Conservation (phyloP, 2,797 vertebrate species). For the Carduelis carduelis region DNA sequence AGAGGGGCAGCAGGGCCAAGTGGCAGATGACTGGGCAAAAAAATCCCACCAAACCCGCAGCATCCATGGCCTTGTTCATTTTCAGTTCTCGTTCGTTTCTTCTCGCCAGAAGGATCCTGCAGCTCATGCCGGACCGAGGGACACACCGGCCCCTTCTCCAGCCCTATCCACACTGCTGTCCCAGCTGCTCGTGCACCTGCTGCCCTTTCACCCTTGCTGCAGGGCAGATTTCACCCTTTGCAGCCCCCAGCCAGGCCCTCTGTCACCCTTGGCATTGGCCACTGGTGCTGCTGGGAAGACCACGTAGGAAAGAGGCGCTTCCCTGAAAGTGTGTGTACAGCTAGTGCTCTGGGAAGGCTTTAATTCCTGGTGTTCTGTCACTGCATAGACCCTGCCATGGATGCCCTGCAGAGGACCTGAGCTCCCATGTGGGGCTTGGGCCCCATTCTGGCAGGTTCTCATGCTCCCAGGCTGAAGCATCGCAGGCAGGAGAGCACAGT, state of each 20-base stretch:
- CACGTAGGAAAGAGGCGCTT: rapidly evolving
- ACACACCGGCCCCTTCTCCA: neutral
- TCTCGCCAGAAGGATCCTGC: neutral
- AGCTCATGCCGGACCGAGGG: rapidly evolving
- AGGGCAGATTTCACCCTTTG: neutral
- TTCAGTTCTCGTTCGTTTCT: neutral
- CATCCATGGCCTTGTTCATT: slow-evolving; percentile 22
- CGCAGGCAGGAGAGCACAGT: neutral
- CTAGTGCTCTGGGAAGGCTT: neutral
- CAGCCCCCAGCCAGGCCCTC: neutral
- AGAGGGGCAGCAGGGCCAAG: slow-evolving; percentile 24
- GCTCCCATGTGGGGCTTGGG: rapidly evolving
- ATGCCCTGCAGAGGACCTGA: neutral
- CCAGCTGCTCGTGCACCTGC: neutral
- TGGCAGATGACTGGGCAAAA: slow-evolving; percentile 67
- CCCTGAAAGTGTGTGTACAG: rapidly evolving
- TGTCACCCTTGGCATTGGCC: neutral
- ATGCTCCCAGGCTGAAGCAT: rapidly evolving
- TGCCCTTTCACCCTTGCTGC: neutral
- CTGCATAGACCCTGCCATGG: rapidly evolving
- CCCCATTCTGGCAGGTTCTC: neutral
- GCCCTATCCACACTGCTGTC: neutral
- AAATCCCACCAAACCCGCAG: neutral
- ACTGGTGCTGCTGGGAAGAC: neutral
- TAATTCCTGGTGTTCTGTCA: neutral